A percentile compares a stretch with the other conserved stretches of the same genome.
These are phyloP conservation scores for Stictocephala bisonia DNA, from an alignment of 2,888 invertebrate genomes.

Conservation along the genomic window DNA sequence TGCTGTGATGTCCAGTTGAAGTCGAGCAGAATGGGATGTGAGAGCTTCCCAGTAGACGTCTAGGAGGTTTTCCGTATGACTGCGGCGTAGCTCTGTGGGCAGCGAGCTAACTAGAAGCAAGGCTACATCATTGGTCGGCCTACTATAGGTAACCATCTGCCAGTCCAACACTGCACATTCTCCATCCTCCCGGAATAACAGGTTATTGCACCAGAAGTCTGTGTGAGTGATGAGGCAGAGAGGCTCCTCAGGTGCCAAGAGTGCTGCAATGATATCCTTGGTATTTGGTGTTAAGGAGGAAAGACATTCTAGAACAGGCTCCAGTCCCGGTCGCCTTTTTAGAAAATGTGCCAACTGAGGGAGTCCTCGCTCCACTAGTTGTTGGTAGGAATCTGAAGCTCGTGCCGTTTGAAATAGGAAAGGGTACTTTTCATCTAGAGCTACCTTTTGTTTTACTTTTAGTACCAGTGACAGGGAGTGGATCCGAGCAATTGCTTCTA, in stretches of 20 bases:
- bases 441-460: constrained; percentile 66
- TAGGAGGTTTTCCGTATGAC: constrained; percentile 72
- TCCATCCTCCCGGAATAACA: constrained; percentile 71
- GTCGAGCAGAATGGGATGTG: constrained; percentile 70
- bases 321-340: constrained; percentile 73
- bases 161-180: constrained; percentile 81
- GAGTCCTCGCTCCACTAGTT: constrained; percentile 79
- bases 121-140: constrained; percentile 83
- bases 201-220: constrained; percentile 87
- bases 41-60: constrained; percentile 78
- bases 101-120: constrained; percentile 76
- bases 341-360: constrained; percentile 76
- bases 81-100: constrained; percentile 75
- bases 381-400: constrained; percentile 83
- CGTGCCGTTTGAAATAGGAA: constrained; percentile 83
- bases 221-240: constrained; percentile 82
- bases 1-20: constrained; percentile 73
- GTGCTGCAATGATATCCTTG: constrained; percentile 76
- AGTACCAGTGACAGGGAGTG: constrained; percentile 78
- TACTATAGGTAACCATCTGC: constrained; percentile 77
- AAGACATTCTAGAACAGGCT: constrained; percentile 72
- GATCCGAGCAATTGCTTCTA: constrained; percentile 77
- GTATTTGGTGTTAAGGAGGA: constrained; percentile 73
- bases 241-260: constrained; percentile 78
- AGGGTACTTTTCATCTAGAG: constrained; percentile 69